Base-by-base conservation (phyloP, 2,113 vertebrate genomes). In the Thalassoma bifasciatum region DNA sequence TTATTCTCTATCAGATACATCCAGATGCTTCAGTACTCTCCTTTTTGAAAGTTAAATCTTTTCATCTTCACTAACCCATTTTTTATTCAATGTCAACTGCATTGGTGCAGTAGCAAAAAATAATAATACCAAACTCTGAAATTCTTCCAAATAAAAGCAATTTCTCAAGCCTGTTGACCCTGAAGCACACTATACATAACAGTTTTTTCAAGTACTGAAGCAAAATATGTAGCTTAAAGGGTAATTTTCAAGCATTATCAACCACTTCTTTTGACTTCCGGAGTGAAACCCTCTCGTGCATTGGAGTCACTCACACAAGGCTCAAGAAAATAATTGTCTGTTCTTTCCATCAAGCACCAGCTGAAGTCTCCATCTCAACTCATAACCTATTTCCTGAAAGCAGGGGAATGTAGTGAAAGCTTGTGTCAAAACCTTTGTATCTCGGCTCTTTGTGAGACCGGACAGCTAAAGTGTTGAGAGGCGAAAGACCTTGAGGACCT, bases 391-490 rank as follows among this genome's bases (percentile, higher is more conserved):
- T 89, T 88, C 83, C 77, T 81, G 66, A 49, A 76, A 49, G 58
- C 61, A 47, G 42, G 77, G 74, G 44, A 30, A 30, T 30, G 62
- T 60, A 78, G 81, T 87, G 86, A 88, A 86, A 86, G 83, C 86
- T 76, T 42, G 38, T 81, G 83, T 91, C 82, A 79, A 77, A 88
- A 72, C 80, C 74, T 84, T 77, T 76, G 72, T 66, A 57, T 65
- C 72, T 50, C 1, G 47, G 60, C 79, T 72, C 81, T 89, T 91
- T 88, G 83, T 77, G 67, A 83, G 68, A 81, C 75, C 26, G 73
- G 84, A 83, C 82, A 79, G 78, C 61, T 30, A 67, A 82, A 86
- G 81, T 71, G 81, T 79, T 86, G 71, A 88, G 71, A 74, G 78
- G 71, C 37, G 22, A 2, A 30, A 2, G 81, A 84, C 85, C 77